phyloP scores from a whole-genome alignment of 1,140 invertebrate genomes.

The Drosophila serrata region DNA sequence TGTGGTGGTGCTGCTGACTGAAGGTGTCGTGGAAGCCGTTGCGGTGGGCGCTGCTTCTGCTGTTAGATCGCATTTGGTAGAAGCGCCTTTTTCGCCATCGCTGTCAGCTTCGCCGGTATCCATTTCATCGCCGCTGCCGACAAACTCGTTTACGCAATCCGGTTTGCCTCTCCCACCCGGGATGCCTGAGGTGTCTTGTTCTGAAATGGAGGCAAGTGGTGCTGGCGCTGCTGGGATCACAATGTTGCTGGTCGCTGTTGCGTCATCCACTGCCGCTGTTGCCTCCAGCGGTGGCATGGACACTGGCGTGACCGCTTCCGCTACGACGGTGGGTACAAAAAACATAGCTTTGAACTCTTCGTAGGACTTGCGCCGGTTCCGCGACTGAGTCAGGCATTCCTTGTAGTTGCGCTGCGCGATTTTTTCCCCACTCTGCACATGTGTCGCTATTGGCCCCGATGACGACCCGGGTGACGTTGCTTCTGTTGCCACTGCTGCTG shows the following conservation, averaged over 20 bases:
- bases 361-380: slow-evolving; percentile 84
- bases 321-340: slow-evolving; percentile 34
- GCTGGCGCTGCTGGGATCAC: slow-evolving; percentile 41
- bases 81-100: slow-evolving; percentile 39
- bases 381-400: slow-evolving; percentile 82
- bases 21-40: slow-evolving; percentile 17
- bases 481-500: neutral
- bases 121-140: slow-evolving; percentile 64
- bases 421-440: slow-evolving; percentile 56
- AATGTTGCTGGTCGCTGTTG: slow-evolving; percentile 52
- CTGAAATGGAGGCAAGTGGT: slow-evolving; percentile 81
- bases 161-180: slow-evolving; percentile 56
- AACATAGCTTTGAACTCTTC: slow-evolving; percentile 85
- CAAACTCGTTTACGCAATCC: slow-evolving; percentile 82
- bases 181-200: slow-evolving; percentile 72
- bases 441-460: slow-evolving; percentile 2
- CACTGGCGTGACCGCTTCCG: slow-evolving; percentile 23
- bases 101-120: slow-evolving; percentile 43
- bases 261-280: slow-evolving; percentile 54
- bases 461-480: neutral
- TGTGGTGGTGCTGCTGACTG: slow-evolving; percentile 54
- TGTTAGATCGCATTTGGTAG: slow-evolving; percentile 55
- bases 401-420: slow-evolving; percentile 76
- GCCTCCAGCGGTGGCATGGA: slow-evolving; percentile 28
- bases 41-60: slow-evolving; percentile 36